Base-by-base conservation (phyloP, 1,140 invertebrate species). In the Papilio polyxenes region DNA sequence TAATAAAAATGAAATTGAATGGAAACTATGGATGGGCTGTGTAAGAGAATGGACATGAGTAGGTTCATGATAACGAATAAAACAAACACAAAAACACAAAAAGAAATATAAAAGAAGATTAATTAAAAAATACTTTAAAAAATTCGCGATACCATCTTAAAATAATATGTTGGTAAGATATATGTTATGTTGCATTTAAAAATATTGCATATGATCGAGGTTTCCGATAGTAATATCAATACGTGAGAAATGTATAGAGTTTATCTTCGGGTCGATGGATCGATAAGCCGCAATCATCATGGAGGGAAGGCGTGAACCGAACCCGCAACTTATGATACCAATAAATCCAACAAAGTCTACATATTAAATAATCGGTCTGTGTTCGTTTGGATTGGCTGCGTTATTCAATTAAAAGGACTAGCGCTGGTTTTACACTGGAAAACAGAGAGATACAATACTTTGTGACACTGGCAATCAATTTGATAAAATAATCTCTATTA, bases 291-390 rank as follows among this genome's bases (percentile, higher is more conserved):
- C 88, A 91, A 92, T 92, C 89, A 90, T 85, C 87, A 80, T 81
- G 82, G 81, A 85, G 86, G 65, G 85, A 83, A 86, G 88, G 88
- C 84, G 86, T 88, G 81, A 86, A 82, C 81, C 72, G 72, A 74
- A 81, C 83, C 65, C 81, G 78, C 87, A 86, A 91, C 82, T 88
- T 90, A 89, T 86, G 83, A 84, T 84, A 83, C 83, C 86, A 83
- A 92, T 91, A 91, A 90, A 90, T 90, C 83, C 86, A 84, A 85
- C 86, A 88, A 91, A 92, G 84, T 91, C 89, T 91, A 92, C 88
- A 89, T 84, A 83, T 89, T 89, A 87, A 88, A 89, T 86, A 85
- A 86, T 87, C 86, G 84, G 75, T 77, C 83, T 87, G 83, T 85
- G 84, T 86, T 86, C 83, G 85, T 86, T 84, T 80, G 56, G 78